Base-by-base conservation (phyloP, 2,113 vertebrate species). In the Ictalurus furcatus region DNA sequence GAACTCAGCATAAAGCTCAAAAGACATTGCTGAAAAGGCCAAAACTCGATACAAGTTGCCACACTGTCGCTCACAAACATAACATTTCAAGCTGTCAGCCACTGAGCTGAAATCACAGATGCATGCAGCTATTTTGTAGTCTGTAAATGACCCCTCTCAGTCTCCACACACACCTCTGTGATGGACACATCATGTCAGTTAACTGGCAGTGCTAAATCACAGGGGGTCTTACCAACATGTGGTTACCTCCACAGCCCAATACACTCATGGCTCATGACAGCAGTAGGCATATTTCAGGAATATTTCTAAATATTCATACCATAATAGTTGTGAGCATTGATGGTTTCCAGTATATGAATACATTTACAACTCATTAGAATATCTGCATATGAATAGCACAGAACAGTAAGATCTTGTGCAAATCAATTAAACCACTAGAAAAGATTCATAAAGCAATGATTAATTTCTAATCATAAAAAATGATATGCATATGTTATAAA, bases 91-190 rank as follows among this genome's bases (percentile, higher is more conserved):
- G 90, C 93, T 94, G 94, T 94, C 94, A 95, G 86, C 65, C 25
- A 85, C 87, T 89, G 85, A 91, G 88, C 91, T 90, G 85, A 93
- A 94, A 93, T 93, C 92, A 90, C 85, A 93, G 93, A 94, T 93
- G 94, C 94, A 95, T 94, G 94, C 93, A 93, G 93, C 93, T 92
- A 91, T 93, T 94, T 92, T 93, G 91, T 92, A 92, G 91, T 91
- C 88, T 92, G 89, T 21, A 91, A 94, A 94, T 89, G 92, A 92
- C 88, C 92, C 91, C 87, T 93, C 90, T 93, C 94, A 93, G 91
- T 90, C 91, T 92, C 92, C 85, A 9, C 90, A 91, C 85, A 91
- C 89, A 91, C 93, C 92, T 91, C 90, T 90, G 79, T 91, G 92
- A 94, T 91, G 93, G 94, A 93, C 94, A 93, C 65, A 87, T 91